phyloP scores from a whole-genome alignment of 2,113 vertebrate species.

The Ornithorhynchus anatinus region DNA sequence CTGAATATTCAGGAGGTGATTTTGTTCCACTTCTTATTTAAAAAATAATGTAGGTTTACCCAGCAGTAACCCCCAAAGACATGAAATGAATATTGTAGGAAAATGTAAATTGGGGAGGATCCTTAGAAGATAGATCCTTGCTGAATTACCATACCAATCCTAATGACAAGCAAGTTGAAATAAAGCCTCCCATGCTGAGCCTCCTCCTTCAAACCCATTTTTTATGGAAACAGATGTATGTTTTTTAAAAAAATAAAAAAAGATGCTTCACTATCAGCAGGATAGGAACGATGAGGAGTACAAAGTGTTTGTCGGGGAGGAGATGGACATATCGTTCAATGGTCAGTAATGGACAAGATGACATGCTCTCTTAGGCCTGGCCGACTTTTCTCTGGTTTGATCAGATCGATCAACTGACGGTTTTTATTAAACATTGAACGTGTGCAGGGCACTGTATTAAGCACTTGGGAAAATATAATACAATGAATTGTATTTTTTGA shows the following conservation, averaged over 20 bases:
- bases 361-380: too few relatives aligned
- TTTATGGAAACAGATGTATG: neutral
- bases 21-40: neutral
- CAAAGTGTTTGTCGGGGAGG: neutral
- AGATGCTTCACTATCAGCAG: neutral
- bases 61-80: neutral
- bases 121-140: neutral
- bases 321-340: too few relatives aligned
- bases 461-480: too few relatives aligned
- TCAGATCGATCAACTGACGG: too few relatives aligned
- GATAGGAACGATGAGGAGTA: neutral
- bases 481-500: too few relatives aligned
- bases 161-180: neutral
- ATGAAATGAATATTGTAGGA: neutral
- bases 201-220: neutral
- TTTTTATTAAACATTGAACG: too few relatives aligned
- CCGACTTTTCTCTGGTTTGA: too few relatives aligned
- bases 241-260: too few relatives aligned
- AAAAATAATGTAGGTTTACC: neutral
- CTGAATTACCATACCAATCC: neutral
- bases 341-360: too few relatives aligned
- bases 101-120: neutral
- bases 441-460: too few relatives aligned
- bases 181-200: neutral
- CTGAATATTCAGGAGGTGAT: neutral